phyloP scores from a whole-genome alignment of 1,140 invertebrate species.

The Pseudomyrmex concolor region DNA sequence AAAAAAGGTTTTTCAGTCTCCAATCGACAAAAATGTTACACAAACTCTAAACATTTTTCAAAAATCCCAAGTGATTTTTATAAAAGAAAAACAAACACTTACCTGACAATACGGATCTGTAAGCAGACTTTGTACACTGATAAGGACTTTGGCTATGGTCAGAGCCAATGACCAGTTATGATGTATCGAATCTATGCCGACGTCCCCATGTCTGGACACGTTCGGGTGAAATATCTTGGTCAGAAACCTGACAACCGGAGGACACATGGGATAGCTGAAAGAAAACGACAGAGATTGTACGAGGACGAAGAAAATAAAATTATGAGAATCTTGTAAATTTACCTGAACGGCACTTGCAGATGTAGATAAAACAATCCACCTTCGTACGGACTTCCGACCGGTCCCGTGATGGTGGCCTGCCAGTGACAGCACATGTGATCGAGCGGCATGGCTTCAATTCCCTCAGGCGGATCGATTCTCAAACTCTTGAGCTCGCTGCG shows the following conservation, averaged over 20 bases:
- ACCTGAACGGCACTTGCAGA: slow-evolving; percentile 93
- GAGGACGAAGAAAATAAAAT: slow-evolving; percentile 23
- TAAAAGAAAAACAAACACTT: slow-evolving; percentile 46
- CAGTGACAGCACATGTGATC: slow-evolving; percentile 93
- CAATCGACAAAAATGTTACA: neutral
- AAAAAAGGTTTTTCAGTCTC: neutral
- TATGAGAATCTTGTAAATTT: neutral
- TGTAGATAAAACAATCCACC: slow-evolving; percentile 97
- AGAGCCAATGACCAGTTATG: slow-evolving; percentile 98
- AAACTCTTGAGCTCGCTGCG: slow-evolving; percentile 91
- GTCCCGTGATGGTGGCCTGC: slow-evolving; percentile 96
- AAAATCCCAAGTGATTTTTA: no score
- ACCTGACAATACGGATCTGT: slow-evolving; percentile 96
- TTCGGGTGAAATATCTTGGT: slow-evolving; percentile 98
- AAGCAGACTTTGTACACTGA: slow-evolving; percentile 95
- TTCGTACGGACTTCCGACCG: slow-evolving; percentile 95
- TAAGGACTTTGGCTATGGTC: slow-evolving; percentile 95
- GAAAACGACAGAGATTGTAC: neutral
- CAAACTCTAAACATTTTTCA: neutral
- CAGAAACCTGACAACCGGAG: slow-evolving; percentile 94
- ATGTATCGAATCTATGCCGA: slow-evolving; percentile 97
- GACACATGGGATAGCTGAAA: slow-evolving; percentile 94
- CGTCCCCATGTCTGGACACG: slow-evolving; percentile 97
- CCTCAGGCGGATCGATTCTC: slow-evolving; percentile 94
- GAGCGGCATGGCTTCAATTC: slow-evolving; percentile 94